phyloP scores from a whole-genome alignment of 2,797 vertebrate genomes.

The Leptodactylus fallax region DNA sequence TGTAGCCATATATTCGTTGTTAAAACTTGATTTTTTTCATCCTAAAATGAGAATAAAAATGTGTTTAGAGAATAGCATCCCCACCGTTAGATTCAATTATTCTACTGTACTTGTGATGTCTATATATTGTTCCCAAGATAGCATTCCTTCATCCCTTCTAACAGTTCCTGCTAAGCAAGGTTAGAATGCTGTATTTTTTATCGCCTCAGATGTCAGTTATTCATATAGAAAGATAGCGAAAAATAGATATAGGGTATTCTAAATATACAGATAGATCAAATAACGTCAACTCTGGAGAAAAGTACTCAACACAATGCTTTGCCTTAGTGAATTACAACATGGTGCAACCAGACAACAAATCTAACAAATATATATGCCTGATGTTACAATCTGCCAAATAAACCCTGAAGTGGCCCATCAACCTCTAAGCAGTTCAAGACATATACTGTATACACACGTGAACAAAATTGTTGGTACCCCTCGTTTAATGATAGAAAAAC shows the following conservation, averaged over 20 bases:
- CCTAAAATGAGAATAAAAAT: conserved; percentile 75
- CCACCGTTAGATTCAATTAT: conserved; percentile 27
- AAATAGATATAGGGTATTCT: background rate
- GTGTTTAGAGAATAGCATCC: conserved; percentile 24
- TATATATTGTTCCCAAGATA: conserved; percentile 43
- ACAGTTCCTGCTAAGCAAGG: conserved; percentile 8
- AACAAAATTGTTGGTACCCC: too few relatives aligned
- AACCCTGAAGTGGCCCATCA: too few relatives aligned
- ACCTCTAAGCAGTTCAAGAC: too few relatives aligned
- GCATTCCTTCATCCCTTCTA: conserved; percentile 13
- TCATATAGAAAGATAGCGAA: conserved; percentile 1
- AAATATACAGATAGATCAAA: background rate
- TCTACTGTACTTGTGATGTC: conserved; percentile 15
- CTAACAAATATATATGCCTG: too few relatives aligned
- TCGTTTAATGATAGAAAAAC: too few relatives aligned
- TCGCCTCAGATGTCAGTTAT: conserved; percentile 19
- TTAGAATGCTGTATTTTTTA: conserved; percentile 15
- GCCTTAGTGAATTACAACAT: background rate
- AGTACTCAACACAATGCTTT: background rate
- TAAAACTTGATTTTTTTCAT: conserved; percentile 97
- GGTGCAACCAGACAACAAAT: background rate
- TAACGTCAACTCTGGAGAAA: background rate
- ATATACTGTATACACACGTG: too few relatives aligned
- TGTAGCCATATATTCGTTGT: conserved; percentile 95
- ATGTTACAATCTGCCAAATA: too few relatives aligned